A percentile compares a stretch with the other conserved stretches of the same genome.
Evolutionary conservation across 2,113 vertebrate species (phyloP).

Genomic region (Ploceus nigricollis): DNA sequence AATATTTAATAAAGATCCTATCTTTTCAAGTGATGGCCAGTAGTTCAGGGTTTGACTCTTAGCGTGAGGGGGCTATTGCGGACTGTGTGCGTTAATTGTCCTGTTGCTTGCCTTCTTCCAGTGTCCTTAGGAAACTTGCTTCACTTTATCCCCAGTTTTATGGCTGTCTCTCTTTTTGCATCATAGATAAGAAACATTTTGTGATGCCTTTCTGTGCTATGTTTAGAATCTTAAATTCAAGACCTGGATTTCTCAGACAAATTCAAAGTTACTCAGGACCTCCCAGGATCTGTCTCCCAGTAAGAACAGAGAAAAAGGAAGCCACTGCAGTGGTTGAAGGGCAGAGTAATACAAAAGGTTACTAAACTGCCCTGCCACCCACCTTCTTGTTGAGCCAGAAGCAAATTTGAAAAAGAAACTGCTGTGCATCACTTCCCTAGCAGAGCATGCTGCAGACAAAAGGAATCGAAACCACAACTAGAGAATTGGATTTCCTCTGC

Average conservation of each 20-base stretch:
- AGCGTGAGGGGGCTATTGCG: background rate
- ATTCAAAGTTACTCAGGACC: background rate
- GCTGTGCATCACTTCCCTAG: conserved; percentile 55
- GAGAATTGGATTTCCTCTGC: conserved; percentile 61
- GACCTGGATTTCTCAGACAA: background rate
- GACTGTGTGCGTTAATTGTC: background rate
- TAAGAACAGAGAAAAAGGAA: conserved; percentile 20
- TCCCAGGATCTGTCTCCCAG: background rate
- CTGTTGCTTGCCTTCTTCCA: background rate
- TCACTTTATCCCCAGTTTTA: background rate
- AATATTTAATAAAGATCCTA: background rate
- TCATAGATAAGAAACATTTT: background rate
- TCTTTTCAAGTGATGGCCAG: background rate
- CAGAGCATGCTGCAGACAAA: conserved; percentile 63
- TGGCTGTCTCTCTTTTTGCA: background rate
- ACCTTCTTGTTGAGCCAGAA: conserved; percentile 58
- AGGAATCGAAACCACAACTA: conserved; percentile 56
- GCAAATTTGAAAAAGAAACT: conserved; percentile 60
- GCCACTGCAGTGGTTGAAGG: background rate
- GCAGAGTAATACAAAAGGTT: conserved; percentile 21
- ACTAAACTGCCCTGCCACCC: conserved; percentile 43
- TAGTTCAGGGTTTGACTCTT: background rate
- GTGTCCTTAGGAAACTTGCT: background rate
- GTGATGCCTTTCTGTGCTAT: background rate
- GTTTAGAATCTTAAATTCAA: background rate